Evolutionary conservation across 2,888 invertebrate genomes (phyloP).

Genomic region (Hylaea fasciaria): DNA sequence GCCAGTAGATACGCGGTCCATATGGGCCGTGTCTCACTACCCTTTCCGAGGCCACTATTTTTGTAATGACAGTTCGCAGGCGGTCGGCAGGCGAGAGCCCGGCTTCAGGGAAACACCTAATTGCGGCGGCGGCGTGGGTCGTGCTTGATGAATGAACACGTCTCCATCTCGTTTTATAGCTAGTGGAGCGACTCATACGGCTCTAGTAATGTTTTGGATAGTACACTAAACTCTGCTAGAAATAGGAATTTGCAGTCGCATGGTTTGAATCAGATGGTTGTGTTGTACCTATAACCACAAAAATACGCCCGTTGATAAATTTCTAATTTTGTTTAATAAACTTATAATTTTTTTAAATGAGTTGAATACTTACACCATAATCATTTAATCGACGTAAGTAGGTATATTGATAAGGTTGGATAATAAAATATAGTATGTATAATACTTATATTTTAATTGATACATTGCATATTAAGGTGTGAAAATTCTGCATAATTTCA

Average conservation of each 20-base stretch:
- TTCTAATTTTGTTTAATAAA: too few species aligned
- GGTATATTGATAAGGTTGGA: too few species aligned
- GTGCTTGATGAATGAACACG: slow-evolving; percentile 63
- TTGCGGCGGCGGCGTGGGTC: slow-evolving; percentile 57
- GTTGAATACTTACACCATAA: too few species aligned
- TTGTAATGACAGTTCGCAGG: slow-evolving; percentile 82
- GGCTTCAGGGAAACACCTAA: slow-evolving; percentile 76
- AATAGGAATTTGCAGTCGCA: not conserved
- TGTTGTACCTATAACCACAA: too few species aligned
- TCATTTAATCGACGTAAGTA: too few species aligned
- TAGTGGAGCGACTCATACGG: slow-evolving; percentile 5
- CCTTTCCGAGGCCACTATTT: slow-evolving; percentile 83
- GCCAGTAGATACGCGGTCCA: slow-evolving; percentile 56
- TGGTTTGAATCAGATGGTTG: too few species aligned
- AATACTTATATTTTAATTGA: too few species aligned
- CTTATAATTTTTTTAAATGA: too few species aligned
- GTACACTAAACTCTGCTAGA: not conserved
- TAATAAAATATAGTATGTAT: too few species aligned
- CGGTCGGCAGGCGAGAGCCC: slow-evolving; percentile 53
- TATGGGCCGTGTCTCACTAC: slow-evolving; percentile 79
- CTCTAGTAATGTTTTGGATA: not conserved
- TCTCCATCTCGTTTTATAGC: slow-evolving; percentile 23
- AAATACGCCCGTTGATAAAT: too few species aligned
- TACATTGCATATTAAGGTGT: too few species aligned
- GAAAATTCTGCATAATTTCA: too few species aligned